A percentile compares a stretch with the other conserved stretches of the same genome.
Conservation (phyloP, 2,888 invertebrate species). For the Clunio marinus region DNA sequence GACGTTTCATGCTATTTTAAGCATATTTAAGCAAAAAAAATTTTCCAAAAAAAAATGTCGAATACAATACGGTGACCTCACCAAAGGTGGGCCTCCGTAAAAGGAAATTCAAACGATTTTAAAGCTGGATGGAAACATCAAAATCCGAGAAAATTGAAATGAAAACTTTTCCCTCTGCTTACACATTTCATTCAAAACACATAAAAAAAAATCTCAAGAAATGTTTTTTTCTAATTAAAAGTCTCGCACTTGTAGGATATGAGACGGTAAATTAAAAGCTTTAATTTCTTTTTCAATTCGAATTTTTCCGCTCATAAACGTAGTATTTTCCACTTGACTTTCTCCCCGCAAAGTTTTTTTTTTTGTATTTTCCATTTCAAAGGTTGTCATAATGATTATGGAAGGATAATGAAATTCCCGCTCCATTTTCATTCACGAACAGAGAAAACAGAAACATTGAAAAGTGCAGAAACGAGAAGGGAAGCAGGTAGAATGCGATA, state of each 20-base stretch:
- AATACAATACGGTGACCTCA: too few relatives aligned
- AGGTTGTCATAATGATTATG: constrained; percentile 14
- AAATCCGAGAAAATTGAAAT: too few relatives aligned
- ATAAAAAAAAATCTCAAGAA: neutral
- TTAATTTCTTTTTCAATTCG: neutral
- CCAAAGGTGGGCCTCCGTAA: too few relatives aligned
- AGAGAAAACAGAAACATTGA: neutral
- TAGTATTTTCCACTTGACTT: constrained; percentile 14
- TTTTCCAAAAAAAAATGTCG: too few relatives aligned
- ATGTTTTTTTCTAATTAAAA: neutral
- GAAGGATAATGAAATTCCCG: neutral
- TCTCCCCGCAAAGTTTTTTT: neutral
- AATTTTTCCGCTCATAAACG: neutral
- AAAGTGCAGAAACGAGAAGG: neutral
- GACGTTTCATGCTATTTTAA: too few relatives aligned
- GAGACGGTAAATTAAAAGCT: constrained; percentile 7
- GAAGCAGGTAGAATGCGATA: constrained; percentile 24
- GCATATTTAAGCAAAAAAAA: too few relatives aligned
- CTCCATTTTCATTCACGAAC: neutral
- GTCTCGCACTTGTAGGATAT: neutral
- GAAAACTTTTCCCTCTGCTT: too few relatives aligned
- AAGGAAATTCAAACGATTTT: too few relatives aligned
- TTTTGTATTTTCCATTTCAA: neutral
- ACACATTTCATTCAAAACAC: neutral
- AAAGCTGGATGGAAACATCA: too few relatives aligned